phyloP scores from a whole-genome alignment of 2,113 vertebrate species.

The Chrysemys picta region DNA sequence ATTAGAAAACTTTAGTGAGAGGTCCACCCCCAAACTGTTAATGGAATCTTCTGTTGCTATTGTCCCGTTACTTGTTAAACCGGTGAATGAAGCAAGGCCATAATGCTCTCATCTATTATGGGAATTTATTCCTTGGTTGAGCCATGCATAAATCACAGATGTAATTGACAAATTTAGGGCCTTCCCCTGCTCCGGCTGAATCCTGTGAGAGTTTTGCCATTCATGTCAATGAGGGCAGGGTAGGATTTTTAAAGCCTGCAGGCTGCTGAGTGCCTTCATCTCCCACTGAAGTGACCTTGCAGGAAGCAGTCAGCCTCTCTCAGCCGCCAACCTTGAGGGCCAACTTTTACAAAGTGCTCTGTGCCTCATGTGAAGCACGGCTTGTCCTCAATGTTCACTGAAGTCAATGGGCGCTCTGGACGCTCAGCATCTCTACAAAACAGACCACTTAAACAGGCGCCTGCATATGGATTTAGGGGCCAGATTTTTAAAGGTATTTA shows the following conservation, averaged over 20 bases:
- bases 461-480: neutral
- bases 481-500: neutral
- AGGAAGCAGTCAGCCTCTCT: neutral
- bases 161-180: neutral
- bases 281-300: neutral
- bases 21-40: neutral
- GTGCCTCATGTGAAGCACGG: neutral
- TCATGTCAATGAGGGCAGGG: neutral
- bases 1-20: neutral
- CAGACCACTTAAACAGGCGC: slow-evolving; percentile 7
- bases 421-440: slow-evolving; percentile 7
- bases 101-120: neutral
- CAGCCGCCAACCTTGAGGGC: neutral
- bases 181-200: neutral
- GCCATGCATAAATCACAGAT: neutral
- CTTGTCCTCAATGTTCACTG: neutral
- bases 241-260: neutral
- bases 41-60: neutral
- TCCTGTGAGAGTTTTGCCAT: neutral
- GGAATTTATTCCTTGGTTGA: neutral
- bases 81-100: neutral
- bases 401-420: neutral
- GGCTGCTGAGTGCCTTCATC: neutral
- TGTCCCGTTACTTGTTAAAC: neutral
- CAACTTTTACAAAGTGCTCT: neutral